Evolutionary conservation across 2,888 invertebrate genomes (phyloP), one percentile per base, ranked within the genome.

Genomic region (Trichacis sp.): DNA sequence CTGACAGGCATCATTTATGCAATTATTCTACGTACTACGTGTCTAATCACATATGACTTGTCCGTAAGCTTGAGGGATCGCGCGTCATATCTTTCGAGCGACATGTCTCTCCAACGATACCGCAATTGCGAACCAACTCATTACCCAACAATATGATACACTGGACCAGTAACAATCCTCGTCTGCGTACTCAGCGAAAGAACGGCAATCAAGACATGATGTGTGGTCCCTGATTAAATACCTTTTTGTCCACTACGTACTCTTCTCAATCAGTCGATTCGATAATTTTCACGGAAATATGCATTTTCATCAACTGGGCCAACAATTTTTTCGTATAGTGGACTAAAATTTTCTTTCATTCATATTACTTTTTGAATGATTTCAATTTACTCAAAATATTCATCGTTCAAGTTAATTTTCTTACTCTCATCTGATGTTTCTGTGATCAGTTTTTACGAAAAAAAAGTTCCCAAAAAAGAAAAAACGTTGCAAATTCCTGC

Each of bases 1-100:
- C 2, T 42, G 42, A 42, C 42, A 17, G 42, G 42, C 17, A 42
- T 42, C n/a, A 42, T 42, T 42, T 17, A 42, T 15, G 42, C 17
- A 42, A 42, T 42, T 42, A 42, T 33, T 33, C 2, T 15, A 42
- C 11, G 42, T 11, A 4, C 42, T 14, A 42, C 42, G 18, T 42
- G 42, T 42, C 42, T 42, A 42, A 42, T 42, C 42, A 33, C 8
- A 33, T 33, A 9, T 9, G 33, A 33, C 33, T 33, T 33, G 33
- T 33, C 33, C 2, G 33, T 33, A n/a, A n/a, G 33, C 33, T 33
- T 33, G 33, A n/a, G 33, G 33, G 33, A 33, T 33, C 33, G 33
- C 33, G 33, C 11, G 33, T 11, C 33, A 33, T 33, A 3, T n/a
- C 33, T 33, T 9, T 33, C 33, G 33, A 33, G 5, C n/a, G 33